Percentiles rank a stretch among this genome's conserved stretches.
Conservation (phyloP, 2,888 invertebrate species). For the Entomobrya multifasciata region DNA sequence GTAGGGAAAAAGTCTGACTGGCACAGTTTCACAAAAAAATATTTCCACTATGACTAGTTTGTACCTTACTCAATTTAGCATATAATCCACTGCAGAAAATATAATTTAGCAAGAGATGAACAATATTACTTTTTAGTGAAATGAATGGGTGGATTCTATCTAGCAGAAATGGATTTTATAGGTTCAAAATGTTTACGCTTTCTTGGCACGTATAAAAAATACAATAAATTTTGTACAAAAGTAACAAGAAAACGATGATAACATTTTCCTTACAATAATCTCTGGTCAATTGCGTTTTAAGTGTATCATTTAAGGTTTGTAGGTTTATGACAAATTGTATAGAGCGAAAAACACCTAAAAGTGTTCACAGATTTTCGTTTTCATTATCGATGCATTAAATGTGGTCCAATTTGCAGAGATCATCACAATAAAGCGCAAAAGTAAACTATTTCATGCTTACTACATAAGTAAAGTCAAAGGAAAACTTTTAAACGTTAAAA, state of each 20-base stretch:
- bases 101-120: background rate
- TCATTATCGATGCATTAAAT: too few relatives aligned
- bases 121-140: background rate
- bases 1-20: background rate
- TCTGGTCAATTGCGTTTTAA: background rate
- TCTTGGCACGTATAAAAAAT: background rate
- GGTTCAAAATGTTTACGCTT: conserved; percentile 2
- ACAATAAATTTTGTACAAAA: background rate
- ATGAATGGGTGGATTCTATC: background rate
- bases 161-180: background rate
- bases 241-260: background rate
- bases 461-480: too few relatives aligned
- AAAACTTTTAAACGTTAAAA: too few relatives aligned
- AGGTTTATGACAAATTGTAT: too few relatives aligned
- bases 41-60: background rate
- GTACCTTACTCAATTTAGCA: conserved; percentile 6
- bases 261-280: background rate
- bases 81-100: background rate
- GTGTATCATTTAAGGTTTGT: too few relatives aligned
- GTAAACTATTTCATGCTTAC: too few relatives aligned
- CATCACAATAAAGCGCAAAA: too few relatives aligned
- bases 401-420: too few relatives aligned
- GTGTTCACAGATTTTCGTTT: too few relatives aligned
- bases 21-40: background rate
- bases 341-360: too few relatives aligned